Percentiles rank a stretch among this genome's conserved stretches.
phyloP scores from a whole-genome alignment of 2,888 invertebrate species.

The Spilarctia lutea region DNA sequence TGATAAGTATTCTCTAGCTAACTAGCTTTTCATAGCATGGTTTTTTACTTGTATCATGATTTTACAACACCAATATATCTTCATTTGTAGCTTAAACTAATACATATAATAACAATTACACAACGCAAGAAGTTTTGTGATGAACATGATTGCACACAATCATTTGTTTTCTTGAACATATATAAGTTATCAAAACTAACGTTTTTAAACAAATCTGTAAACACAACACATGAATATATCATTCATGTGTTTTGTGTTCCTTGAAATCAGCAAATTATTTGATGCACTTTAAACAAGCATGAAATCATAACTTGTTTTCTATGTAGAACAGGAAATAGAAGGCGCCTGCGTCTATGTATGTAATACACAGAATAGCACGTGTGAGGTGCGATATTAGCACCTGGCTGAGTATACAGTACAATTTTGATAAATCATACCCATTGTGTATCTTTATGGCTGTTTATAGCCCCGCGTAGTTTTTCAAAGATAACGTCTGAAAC shows the following conservation, averaged over 20 bases:
- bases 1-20: neutral
- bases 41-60: no score
- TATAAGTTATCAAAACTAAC: no score
- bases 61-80: no score
- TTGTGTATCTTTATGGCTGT: conserved; percentile 19
- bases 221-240: no score
- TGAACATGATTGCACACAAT: no score
- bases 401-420: conserved; percentile 33
- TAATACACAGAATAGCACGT: conserved; percentile 44
- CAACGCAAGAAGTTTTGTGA: no score
- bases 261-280: neutral
- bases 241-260: neutral
- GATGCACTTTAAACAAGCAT: neutral
- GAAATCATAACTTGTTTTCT: neutral
- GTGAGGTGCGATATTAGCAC: conserved; percentile 39
- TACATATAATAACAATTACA: no score
- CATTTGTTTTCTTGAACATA: no score
- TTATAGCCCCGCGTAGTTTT: neutral
- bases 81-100: no score
- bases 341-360: conserved; percentile 33
- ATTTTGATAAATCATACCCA: conserved; percentile 34
- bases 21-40: no score
- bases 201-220: no score
- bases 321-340: conserved; percentile 32
- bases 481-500: neutral